Base-by-base conservation (phyloP, 2,797 vertebrate genomes). In the Spatula clypeata region DNA sequence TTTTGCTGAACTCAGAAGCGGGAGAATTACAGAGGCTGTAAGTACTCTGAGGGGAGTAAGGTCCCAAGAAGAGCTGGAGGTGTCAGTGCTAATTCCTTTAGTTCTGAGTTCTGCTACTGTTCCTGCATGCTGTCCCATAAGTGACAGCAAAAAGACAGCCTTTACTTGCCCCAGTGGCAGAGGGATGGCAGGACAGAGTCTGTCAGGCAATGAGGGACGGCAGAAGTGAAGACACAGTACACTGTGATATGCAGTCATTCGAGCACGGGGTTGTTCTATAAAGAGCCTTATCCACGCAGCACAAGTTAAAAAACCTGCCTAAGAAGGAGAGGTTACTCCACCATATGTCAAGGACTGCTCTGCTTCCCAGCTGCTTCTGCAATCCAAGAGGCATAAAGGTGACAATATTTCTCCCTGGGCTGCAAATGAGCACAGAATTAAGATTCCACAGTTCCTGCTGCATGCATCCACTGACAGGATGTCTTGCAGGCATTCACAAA, bases 331-430 rank as follows among this genome's bases (percentile, higher is more conserved):
- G 82, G 95, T 96, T 95, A 73, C 70, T 90, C 79, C 66, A 91
- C 94, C 95, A 94, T 72, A 79, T 97, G 95, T 89, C 95, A 95
- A 88, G 89, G 95, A 77, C 94, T 77, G 31, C 79, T 88, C 87
- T 75, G 89, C 79, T 91, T 51, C 87, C 94, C 96, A 96, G 94
- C 91, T 97, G 95, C 91, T 95, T 88, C 90, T 96, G 93, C 96
- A 94, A 96, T 57, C 94, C 95, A 96, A 95, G 95, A 95, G 94
- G 91, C 94, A 96, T 20, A 76, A 95, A 96, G 94, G 93, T 96
- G 96, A 96, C 96, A 96, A 94, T 96, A 95, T 95, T 96, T 96
- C 93, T 94, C 64, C 80, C 85, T 3, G 24, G 90, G 95, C 93
- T 86, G 95, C 79, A 93, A 94, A 96, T 88, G 91, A 91, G 90